These are phyloP conservation scores for Chlorocebus sabaeus DNA, from an alignment of 2,113 vertebrate genomes.

Conservation along the genomic window DNA sequence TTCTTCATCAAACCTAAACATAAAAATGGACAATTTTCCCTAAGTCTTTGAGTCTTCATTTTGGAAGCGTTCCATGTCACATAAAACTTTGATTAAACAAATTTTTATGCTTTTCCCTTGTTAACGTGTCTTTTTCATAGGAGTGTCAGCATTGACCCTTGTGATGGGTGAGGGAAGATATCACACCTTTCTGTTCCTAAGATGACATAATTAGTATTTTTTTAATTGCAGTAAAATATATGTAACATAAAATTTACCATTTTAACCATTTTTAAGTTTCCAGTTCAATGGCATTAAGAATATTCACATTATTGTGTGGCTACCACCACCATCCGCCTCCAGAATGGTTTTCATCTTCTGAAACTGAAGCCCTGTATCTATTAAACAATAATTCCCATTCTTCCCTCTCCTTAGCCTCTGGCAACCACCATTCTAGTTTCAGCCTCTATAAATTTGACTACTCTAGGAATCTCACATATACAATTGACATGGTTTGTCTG, in stretches of 20 bases:
- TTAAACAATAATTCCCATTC: background rate
- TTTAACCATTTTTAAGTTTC: background rate
- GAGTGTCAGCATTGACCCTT: background rate
- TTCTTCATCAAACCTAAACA: background rate
- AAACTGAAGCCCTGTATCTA: background rate
- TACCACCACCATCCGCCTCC: background rate
- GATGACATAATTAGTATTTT: background rate
- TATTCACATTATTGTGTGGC: background rate
- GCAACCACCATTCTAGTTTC: background rate
- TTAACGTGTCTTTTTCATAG: background rate
- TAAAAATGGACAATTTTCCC: background rate
- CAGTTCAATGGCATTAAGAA: background rate
- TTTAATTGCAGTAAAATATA: background rate
- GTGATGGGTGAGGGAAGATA: background rate
- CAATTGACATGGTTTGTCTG: no score
- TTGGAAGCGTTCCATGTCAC: background rate
- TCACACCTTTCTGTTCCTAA: background rate
- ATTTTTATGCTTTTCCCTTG: background rate
- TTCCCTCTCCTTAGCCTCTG: background rate
- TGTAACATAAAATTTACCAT: background rate
- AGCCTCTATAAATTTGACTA: background rate
- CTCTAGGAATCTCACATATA: background rate
- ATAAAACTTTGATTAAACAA: background rate
- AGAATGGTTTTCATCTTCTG: background rate
- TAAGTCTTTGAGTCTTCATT: background rate